Conservation (phyloP, 2,113 vertebrate genomes). For the Callaeas wilsoni region DNA sequence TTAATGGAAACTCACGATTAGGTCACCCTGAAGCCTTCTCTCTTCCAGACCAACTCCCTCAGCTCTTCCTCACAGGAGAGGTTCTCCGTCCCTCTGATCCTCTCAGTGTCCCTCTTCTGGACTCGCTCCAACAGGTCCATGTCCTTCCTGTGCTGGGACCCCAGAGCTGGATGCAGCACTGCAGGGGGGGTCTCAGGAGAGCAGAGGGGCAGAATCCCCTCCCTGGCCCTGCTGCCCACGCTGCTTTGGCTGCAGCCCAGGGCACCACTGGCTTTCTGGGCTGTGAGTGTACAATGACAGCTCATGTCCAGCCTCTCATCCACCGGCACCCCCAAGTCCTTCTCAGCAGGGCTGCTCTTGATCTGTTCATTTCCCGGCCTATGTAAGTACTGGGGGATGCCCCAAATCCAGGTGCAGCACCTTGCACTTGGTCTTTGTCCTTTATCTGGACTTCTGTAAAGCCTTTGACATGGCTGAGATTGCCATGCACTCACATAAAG, state of each 20-base stretch:
- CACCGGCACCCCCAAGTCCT: neutral
- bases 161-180: neutral
- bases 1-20: neutral
- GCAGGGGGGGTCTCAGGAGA: neutral
- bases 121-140: fast-evolving
- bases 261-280: fast-evolving
- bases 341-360: neutral
- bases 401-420: too few relatives aligned
- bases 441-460: neutral
- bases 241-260: neutral
- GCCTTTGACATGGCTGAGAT: neutral
- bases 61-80: neutral
- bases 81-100: too few relatives aligned
- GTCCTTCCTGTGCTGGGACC: neutral
- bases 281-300: neutral
- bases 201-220: neutral
- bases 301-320: neutral
- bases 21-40: neutral
- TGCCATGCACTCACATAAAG: too few relatives aligned
- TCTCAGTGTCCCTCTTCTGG: too few relatives aligned
- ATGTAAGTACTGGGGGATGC: too few relatives aligned
- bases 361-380: neutral
- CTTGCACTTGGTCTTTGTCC: neutral
- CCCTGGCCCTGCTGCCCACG: neutral
- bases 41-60: neutral